Evolutionary conservation across 2,797 vertebrate species (phyloP), one percentile per base, ranked within the genome.

Genomic region (Rousettus madagascariensis): DNA sequence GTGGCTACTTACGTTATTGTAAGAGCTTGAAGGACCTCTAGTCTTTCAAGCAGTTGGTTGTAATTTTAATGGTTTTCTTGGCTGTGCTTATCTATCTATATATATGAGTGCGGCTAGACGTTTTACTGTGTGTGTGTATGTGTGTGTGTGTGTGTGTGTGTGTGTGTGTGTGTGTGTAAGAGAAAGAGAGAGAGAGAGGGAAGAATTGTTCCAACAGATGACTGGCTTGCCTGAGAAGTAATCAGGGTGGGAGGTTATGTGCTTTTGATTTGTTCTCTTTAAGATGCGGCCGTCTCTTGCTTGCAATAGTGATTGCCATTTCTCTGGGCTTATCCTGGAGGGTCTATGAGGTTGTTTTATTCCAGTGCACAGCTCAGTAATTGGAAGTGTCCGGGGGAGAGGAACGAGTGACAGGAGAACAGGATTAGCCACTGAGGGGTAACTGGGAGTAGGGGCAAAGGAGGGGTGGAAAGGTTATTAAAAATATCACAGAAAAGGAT

Each of bases 231-330:
- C 43, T 57, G 51, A 93, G 91, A 95, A 90, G 24, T 65, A 53
- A 85, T 82, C 72, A 82, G 46, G 17, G 46, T 71, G 24, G 65
- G 82, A 86, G 26, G 46, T 66, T 82, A 55, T 26, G 3, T 53
- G 46, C 20, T 94, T 92, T 89, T 90, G 43, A 85, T 72, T 94
- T 89, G 68, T 82, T 95, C 59, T 86, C 86, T 92, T 89, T 71
- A 91, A 72, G 49, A 69, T 77, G 91, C 93, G 63, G 69, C 75
- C 78, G 82, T 89, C 20, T 82, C 79, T 92, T 77, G 28, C 61
- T 88, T 92, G 46, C 38, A 75, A 66, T 10, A 22, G 36, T 36
- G 79, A 90, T 43, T 53, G 74, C 41, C 63, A 83, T 89, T 96
- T 85, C 80, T 95, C 61, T 66, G 26, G 65, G 79, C 63, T 86